Conservation (phyloP, 2,113 vertebrate species). For the Oxyura jamaicensis region DNA sequence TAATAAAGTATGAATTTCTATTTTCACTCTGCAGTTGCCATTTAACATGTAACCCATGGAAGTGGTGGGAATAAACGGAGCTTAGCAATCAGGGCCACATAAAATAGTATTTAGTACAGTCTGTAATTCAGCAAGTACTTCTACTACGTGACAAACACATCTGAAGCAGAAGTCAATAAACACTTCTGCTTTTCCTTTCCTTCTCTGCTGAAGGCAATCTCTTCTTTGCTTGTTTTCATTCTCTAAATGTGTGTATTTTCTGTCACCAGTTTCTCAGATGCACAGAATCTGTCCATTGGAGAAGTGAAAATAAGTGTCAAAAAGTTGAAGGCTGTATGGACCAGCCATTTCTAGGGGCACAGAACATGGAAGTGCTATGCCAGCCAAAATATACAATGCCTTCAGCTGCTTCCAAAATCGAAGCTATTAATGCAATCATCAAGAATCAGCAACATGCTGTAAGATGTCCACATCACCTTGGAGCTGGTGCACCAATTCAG, state of each 20-base stretch:
- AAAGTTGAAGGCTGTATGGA: no score
- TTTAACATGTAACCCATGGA: neutral
- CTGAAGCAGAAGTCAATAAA: neutral
- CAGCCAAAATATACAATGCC: no score
- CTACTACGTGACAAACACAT: neutral
- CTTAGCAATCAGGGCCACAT: neutral
- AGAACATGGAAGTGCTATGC: neutral
- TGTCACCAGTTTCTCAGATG: constrained; percentile 19
- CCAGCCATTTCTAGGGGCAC: no score
- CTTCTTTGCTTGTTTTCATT: constrained; percentile 15
- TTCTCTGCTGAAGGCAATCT: neutral
- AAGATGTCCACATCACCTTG: no score
- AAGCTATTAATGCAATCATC: no score
- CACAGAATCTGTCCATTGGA: neutral
- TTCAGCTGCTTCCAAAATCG: no score
- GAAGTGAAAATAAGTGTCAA: constrained; percentile 1
- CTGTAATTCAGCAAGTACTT: neutral
- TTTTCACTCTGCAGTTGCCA: neutral
- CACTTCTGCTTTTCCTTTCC: neutral
- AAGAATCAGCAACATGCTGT: no score
- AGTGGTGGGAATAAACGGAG: neutral
- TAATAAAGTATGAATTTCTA: neutral
- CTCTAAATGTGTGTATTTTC: neutral
- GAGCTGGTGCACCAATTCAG: no score
- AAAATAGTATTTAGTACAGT: neutral